Percentiles rank a stretch among this genome's conserved stretches.
phyloP scores from a whole-genome alignment of 2,888 invertebrate species.

The Heliconius cydno region DNA sequence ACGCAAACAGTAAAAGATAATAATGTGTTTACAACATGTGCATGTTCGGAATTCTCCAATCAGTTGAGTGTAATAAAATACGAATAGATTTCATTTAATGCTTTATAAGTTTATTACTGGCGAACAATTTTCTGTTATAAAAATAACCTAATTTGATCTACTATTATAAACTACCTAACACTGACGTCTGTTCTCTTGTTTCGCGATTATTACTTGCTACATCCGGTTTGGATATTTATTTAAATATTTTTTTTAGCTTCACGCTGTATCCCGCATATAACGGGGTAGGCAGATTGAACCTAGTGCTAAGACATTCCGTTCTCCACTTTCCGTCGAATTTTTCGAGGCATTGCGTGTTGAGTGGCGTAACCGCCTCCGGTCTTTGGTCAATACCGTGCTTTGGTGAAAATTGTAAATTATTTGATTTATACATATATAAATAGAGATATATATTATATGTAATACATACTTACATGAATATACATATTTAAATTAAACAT shows the following conservation, averaged over 20 bases:
- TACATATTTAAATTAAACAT: background rate
- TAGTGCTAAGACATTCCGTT: too few relatives aligned
- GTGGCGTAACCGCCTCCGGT: too few relatives aligned
- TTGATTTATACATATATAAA: too few relatives aligned
- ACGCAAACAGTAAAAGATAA: conserved; percentile 22
- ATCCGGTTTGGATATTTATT: conserved; percentile 1
- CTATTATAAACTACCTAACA: conserved; percentile 8
- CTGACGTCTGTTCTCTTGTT: background rate
- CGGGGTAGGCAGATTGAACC: too few relatives aligned
- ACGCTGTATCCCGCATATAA: too few relatives aligned
- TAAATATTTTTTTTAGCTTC: too few relatives aligned
- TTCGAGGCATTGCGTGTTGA: too few relatives aligned
- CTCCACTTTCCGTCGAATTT: too few relatives aligned
- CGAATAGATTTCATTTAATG: conserved; percentile 33
- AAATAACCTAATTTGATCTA: conserved; percentile 24
- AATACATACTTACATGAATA: background rate
- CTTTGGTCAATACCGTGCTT: too few relatives aligned
- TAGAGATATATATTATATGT: too few relatives aligned
- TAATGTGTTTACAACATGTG: conserved; percentile 30
- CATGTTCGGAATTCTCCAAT: conserved; percentile 29
- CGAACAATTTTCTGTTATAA: conserved; percentile 32
- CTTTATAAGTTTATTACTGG: conserved; percentile 28
- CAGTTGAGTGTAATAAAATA: conserved; percentile 28
- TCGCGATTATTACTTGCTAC: conserved; percentile 10
- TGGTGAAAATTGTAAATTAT: too few relatives aligned